Evolutionary conservation across 2,797 vertebrate genomes (phyloP).

Genomic region (Sternotherus odoratus): DNA sequence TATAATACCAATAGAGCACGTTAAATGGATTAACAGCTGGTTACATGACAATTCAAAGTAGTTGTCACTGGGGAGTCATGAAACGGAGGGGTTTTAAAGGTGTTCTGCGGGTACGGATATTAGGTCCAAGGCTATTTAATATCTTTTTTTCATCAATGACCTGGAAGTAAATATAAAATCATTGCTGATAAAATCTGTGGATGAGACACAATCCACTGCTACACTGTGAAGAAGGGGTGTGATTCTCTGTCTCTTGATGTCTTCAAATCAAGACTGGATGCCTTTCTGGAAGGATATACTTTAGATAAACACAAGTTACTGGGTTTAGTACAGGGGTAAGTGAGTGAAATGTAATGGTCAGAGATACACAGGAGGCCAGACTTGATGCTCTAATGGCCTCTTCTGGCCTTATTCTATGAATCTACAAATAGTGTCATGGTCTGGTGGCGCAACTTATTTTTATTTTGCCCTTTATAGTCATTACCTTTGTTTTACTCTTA

Average conservation of each 20-base stretch:
- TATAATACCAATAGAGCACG: neutral
- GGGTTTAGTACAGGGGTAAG: neutral
- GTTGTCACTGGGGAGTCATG: neutral
- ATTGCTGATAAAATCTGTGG: neutral
- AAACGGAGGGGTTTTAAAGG: neutral
- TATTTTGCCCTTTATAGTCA: neutral
- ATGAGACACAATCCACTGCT: neutral
- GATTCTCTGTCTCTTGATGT: neutral
- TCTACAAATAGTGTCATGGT: fast-evolving
- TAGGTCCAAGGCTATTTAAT: neutral
- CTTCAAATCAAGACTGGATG: neutral
- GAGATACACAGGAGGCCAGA: neutral
- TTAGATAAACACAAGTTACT: neutral
- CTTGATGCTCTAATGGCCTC: neutral
- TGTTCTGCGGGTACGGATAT: neutral
- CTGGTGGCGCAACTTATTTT: neutral
- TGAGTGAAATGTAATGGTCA: neutral
- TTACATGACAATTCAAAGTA: neutral
- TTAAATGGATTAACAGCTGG: neutral
- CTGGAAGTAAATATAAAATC: neutral
- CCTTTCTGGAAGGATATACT: neutral
- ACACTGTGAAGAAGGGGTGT: neutral
- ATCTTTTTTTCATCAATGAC: neutral
- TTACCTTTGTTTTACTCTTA: neutral
- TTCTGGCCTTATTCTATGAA: neutral